phyloP scores from a whole-genome alignment of 2,888 invertebrate genomes.

The Thera britannica region DNA sequence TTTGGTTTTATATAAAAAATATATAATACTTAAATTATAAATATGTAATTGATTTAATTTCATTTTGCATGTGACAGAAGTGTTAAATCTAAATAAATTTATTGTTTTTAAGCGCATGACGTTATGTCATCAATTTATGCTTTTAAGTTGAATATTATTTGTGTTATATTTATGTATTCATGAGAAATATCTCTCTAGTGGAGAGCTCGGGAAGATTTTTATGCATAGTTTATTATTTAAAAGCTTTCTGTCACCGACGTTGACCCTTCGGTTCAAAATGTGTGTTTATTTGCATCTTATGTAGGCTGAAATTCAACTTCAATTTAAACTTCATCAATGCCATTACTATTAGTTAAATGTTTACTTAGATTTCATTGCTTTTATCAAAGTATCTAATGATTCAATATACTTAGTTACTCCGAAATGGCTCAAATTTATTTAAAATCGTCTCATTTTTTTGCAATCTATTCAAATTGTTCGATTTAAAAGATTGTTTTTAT shows the following conservation, averaged over 20 bases:
- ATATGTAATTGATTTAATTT: slow-evolving; percentile 30
- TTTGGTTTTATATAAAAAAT: slow-evolving; percentile 7
- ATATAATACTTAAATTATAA: slow-evolving; percentile 14
- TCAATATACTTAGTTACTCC: slow-evolving; percentile 46
- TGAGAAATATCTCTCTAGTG: slow-evolving; percentile 78
- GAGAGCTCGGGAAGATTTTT: slow-evolving; percentile 82
- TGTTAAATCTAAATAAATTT: slow-evolving; percentile 35
- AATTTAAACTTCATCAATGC: slow-evolving; percentile 22
- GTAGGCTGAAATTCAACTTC: slow-evolving; percentile 34
- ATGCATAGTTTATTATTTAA: slow-evolving; percentile 55
- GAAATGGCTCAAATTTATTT: slow-evolving; percentile 14
- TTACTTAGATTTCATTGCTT: slow-evolving; percentile 40
- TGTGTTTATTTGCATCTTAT: slow-evolving; percentile 60
- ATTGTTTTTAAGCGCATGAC: slow-evolving; percentile 74
- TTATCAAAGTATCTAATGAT: slow-evolving; percentile 33
- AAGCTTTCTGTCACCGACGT: slow-evolving; percentile 76
- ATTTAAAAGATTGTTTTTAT: not conserved
- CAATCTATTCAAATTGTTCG: not conserved
- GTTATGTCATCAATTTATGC: slow-evolving; percentile 56
- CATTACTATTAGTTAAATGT: slow-evolving; percentile 25
- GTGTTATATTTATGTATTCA: slow-evolving; percentile 55
- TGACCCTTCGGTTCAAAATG: slow-evolving; percentile 55
- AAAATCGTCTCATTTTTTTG: not conserved
- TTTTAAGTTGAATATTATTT: slow-evolving; percentile 48
- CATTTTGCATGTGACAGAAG: slow-evolving; percentile 76